Conservation (phyloP, 2,797 vertebrate species). For the Chaetophractus vellerosus region DNA sequence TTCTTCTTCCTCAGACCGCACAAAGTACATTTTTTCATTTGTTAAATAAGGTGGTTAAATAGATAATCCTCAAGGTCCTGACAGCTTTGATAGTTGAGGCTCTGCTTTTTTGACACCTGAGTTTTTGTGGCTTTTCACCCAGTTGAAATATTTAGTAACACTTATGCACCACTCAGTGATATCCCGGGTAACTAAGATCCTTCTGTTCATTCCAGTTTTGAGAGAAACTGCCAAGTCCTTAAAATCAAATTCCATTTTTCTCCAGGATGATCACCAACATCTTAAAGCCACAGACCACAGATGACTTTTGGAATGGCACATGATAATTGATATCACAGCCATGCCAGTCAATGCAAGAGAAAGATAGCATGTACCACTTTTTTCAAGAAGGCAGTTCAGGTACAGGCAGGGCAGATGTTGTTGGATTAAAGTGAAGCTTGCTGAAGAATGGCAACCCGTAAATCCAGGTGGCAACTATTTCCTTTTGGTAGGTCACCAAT, state of each 20-base stretch:
- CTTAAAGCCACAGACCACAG: conserved; percentile 40
- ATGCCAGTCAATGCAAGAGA: conserved; percentile 25
- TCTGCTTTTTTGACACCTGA: conserved; percentile 63
- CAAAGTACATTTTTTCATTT: conserved; percentile 16
- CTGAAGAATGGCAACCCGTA: conserved; percentile 26
- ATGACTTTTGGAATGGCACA: conserved; percentile 17
- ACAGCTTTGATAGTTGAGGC: not conserved
- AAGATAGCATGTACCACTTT: conserved; percentile 24
- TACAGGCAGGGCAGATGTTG: not conserved
- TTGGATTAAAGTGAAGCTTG: not conserved
- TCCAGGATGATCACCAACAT: not conserved
- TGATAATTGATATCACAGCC: conserved; percentile 50
- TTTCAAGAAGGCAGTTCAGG: conserved; percentile 47
- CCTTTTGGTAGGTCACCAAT: conserved; percentile 48
- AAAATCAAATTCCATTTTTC: conserved; percentile 9
- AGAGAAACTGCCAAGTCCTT: conserved; percentile 26
- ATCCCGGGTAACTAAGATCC: not conserved
- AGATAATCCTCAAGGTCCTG: not conserved
- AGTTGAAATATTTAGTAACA: conserved; percentile 29
- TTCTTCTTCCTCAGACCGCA: not conserved
- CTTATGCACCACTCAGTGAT: not conserved
- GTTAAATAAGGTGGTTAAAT: conserved; percentile 28
- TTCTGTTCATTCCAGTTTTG: not conserved
- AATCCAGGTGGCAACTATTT: not conserved
- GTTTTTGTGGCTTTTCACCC: conserved; percentile 17